phyloP scores from a whole-genome alignment of 2,113 vertebrate species.

The Myotis lucifugus region DNA sequence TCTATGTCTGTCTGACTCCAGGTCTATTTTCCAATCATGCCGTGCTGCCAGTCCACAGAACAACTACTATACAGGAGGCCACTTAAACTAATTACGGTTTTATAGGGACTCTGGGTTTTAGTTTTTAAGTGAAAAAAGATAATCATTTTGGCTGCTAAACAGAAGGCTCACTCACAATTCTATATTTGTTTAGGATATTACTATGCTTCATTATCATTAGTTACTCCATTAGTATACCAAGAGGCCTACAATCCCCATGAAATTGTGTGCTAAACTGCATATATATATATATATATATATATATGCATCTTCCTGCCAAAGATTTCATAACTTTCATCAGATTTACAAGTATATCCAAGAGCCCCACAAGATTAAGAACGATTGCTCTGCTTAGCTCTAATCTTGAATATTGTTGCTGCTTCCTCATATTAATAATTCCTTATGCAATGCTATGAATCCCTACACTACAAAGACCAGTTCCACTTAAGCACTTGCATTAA shows the following conservation, averaged over 20 bases:
- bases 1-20: background rate
- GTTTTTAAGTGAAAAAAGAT: conserved; percentile 6
- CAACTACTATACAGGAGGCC: background rate
- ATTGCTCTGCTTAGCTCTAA: background rate
- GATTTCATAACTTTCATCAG: background rate
- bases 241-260: background rate
- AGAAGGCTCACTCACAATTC: background rate
- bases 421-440: background rate
- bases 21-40: background rate
- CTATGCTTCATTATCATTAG: background rate
- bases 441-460: background rate
- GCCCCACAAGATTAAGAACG: background rate
- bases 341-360: background rate
- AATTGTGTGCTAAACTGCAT: background rate
- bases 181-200: background rate
- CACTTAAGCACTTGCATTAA: background rate
- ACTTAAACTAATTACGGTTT: background rate
- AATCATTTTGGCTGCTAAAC: background rate
- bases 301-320: background rate
- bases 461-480: background rate
- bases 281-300: background rate
- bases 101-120: background rate
- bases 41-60: background rate
- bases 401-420: background rate
- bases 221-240: background rate